Conservation (phyloP, 2,797 vertebrate species). For the Chelmon rostratus region DNA sequence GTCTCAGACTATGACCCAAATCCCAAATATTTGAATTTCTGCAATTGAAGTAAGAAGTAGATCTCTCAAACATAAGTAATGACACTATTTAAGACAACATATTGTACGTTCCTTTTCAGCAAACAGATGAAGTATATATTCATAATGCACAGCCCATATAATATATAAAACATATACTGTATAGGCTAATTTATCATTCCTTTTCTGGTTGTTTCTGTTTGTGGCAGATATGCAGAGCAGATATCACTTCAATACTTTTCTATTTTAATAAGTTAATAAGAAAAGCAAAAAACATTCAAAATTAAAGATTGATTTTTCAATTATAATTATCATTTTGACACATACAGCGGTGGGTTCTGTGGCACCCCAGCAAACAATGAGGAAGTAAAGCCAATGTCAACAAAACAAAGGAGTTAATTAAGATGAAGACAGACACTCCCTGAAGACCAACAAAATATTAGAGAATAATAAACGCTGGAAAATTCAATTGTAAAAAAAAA, state of each 20-base stretch:
- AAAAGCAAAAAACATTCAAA: neutral
- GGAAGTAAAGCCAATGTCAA: neutral
- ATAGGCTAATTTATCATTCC: neutral
- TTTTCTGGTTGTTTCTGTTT: neutral
- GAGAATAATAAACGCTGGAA: neutral
- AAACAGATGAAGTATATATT: neutral
- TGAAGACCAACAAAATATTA: neutral
- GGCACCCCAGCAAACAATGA: neutral
- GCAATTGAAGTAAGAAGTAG: neutral
- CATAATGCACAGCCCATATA: neutral
- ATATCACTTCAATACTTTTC: neutral
- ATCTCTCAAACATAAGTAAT: neutral
- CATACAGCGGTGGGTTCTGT: neutral
- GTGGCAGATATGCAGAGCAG: neutral
- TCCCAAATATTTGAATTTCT: slow-evolving; percentile 6
- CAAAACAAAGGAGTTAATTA: neutral
- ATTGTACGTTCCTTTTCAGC: neutral
- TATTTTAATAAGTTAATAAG: neutral
- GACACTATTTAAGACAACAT: neutral
- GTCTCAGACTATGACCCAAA: neutral
- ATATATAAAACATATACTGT: neutral
- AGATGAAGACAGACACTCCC: neutral
- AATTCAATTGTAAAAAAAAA: neutral
- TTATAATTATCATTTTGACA: neutral
- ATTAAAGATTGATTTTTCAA: neutral